Evolutionary conservation across 2,797 vertebrate genomes (phyloP), one percentile per base, ranked within the genome.

Genomic region (Chiroxiphia lanceolata): DNA sequence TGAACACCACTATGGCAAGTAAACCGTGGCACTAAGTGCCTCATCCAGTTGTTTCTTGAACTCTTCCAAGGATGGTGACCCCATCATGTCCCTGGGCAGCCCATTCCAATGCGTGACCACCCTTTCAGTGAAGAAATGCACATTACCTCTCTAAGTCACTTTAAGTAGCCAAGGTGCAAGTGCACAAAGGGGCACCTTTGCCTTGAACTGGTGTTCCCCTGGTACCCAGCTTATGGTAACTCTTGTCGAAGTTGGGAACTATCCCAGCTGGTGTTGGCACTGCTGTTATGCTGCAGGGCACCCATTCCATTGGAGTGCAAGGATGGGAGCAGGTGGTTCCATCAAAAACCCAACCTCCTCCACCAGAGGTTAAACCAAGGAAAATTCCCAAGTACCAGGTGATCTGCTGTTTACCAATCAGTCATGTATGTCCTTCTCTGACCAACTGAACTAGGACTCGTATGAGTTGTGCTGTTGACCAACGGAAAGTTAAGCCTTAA

Each of bases 401-500:
- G 47, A 91, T 56, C 45, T 93, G 14, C 27, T 51, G 17, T 33
- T 57, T 84, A 44, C 47, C 64, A 56, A 9, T 63, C 44, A 51
- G 59, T 47, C 76, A 31, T 17, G 31, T 29, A 15, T 44, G 54
- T 31, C 51, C 69, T 87, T 48, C 85, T 87, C 65, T 67, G 61
- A 31, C 42, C 67, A 59, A 16, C 0, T 91, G 68, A 92, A 61
- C 54, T 34, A 54, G 33, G 65, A 45, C 33, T 26, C 65, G 20
- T 6, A 36, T 7, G 44, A 79, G 47, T 25, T 88, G 61, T 81
- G 38, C 44, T 34, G 29, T 42, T 93, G 50, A 79, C 47, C 79
- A 88, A 96, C 76, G 94, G 95, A 92, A 92, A 96, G 42, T 91
- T 71, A 60, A 89, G 21, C 6, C 26, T 79, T 65, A 34, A 76